Percentiles rank a stretch among this genome's conserved stretches.
These are phyloP conservation scores for Pecten maximus DNA, from an alignment of 2,888 invertebrate species.

Conservation along the genomic window DNA sequence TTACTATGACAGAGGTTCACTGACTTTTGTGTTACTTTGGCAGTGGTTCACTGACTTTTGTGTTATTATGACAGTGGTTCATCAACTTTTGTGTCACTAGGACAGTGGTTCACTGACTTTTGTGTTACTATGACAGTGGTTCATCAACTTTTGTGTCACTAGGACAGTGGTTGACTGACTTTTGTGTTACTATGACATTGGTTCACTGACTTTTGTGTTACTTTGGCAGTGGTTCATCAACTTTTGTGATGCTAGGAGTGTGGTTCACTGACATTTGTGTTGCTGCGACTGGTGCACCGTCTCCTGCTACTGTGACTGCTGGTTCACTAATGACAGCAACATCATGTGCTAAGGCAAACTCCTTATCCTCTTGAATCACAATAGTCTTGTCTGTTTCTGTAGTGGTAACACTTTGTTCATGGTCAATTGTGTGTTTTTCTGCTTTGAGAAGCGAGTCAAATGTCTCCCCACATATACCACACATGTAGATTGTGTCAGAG, in stretches of 20 bases:
- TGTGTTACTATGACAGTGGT: neutral
- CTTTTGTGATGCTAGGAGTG: neutral
- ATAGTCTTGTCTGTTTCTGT: neutral
- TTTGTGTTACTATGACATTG: neutral
- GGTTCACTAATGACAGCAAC: neutral
- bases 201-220: neutral
- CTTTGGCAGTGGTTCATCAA: neutral
- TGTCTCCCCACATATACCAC: neutral
- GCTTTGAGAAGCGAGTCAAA: neutral
- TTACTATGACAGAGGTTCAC: no score
- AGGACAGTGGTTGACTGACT: neutral
- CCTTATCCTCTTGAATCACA: neutral
- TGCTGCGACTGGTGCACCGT: no score
- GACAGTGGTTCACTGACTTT: neutral
- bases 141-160: neutral
- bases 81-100: neutral
- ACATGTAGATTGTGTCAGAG: neutral
- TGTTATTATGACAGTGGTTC: neutral
- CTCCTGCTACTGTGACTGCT: no score
- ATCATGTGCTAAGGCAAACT: neutral
- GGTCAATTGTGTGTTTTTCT: neutral
- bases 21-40: no score
- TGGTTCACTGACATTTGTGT: neutral
- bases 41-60: neutral
- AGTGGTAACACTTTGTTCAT: neutral